Base-by-base conservation (phyloP, 2,888 invertebrate genomes). In the Andrena fulva region DNA sequence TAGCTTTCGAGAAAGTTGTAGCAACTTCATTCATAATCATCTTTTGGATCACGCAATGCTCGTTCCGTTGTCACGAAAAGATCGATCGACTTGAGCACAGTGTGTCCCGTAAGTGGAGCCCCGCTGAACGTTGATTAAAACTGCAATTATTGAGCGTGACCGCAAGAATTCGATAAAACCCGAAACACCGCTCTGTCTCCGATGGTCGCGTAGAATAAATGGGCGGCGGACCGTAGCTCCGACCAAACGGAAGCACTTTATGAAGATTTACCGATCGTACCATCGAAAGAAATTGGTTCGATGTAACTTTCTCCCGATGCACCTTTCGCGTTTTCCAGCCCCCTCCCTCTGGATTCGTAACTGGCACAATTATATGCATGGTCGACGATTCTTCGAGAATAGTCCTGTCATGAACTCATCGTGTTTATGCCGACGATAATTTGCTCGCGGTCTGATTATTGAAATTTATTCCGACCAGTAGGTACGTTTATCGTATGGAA, bases 111-210 rank as follows among this genome's bases (percentile, higher is more conserved):
- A 12, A 56, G 8, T 27, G 4, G 82, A 69, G 85, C 71, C 35
- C 74, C 63, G 77, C 62, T 72, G 85, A 86, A 89, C 88, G 84
- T 90, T 89, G 89, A 90, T 92, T 91, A 89, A 92, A 90, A 89
- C 82, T 85, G 87, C 90, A 89, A 91, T 90, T 88, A 88, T 89
- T 87, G 84, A 74, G 80, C 82, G 85, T 69, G 86, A 90, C 89
- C 90, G 70, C 87, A 82, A 82, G 86, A 87, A 88, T 89, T 85
- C 88, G 88, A 91, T 90, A 88, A 88, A 90, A 89, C 84, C 84
- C 77, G 84, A 85, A 87, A 80, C 74, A 62, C 71, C 66, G 67
- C 42, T 73, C 79, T 80, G 79, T 83, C 83, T 77, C 79, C 79
- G 80, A 84, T 78, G 59, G 60, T 69, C 70, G 71, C 24, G 64